Evolutionary conservation across 2,888 invertebrate genomes (phyloP).

Genomic region (Eurois occulta): DNA sequence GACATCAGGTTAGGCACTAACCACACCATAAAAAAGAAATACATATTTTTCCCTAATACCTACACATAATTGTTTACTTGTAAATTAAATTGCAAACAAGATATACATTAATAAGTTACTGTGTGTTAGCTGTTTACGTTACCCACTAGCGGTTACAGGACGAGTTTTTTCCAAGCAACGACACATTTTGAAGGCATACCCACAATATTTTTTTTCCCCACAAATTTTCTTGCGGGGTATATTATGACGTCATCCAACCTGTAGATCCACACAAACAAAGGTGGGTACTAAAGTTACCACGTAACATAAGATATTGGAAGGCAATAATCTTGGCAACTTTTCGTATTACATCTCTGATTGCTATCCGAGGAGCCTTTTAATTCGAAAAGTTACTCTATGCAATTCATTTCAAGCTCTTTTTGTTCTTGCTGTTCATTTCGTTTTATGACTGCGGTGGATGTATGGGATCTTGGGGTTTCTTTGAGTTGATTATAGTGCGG

Average conservation of each 20-base stretch:
- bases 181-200: background rate
- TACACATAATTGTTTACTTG: too few species aligned
- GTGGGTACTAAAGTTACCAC: slow-evolving; percentile 34
- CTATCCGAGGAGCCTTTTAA: slow-evolving; percentile 73
- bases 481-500: background rate
- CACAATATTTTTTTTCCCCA: background rate
- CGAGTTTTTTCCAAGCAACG: background rate
- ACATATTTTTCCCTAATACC: too few species aligned
- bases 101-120: background rate
- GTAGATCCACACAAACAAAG: slow-evolving; percentile 42
- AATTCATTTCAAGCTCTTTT: slow-evolving; percentile 72
- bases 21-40: too few species aligned
- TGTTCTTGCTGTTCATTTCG: slow-evolving; percentile 63
- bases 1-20: too few species aligned
- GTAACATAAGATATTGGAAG: slow-evolving; percentile 72
- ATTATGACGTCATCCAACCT: slow-evolving; percentile 45
- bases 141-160: background rate
- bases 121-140: too few species aligned
- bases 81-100: background rate
- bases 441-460: slow-evolving; percentile 55
- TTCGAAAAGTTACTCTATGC: slow-evolving; percentile 77
- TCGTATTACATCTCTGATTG: slow-evolving; percentile 77
- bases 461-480: background rate
- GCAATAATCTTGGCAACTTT: slow-evolving; percentile 77
- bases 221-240: background rate